A percentile compares a stretch with the other conserved stretches of the same genome.
These are phyloP conservation scores for Passerina amoena DNA, from an alignment of 2,113 vertebrate genomes.

Conservation along the genomic window DNA sequence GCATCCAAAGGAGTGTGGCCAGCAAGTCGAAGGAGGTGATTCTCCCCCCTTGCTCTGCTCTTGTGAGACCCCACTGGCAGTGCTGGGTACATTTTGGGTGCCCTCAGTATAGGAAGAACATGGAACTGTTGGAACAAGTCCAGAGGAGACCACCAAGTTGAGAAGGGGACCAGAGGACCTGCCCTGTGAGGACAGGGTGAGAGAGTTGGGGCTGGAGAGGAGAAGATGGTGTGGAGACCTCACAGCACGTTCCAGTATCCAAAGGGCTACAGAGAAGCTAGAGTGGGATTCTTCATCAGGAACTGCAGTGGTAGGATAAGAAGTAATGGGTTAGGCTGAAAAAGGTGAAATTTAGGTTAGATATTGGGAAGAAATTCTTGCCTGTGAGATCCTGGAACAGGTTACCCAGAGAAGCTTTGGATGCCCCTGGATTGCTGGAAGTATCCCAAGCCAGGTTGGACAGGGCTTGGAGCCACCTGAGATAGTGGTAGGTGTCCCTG, in stretches of 20 bases:
- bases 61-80: not conserved
- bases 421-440: not conserved
- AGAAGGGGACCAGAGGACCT: not conserved
- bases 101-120: rapidly evolving
- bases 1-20: not conserved
- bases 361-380: not conserved
- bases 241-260: not conserved
- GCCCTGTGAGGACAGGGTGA: rapidly evolving
- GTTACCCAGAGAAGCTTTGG: not conserved
- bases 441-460: not conserved
- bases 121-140: not conserved
- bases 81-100: not conserved
- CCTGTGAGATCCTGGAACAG: not conserved
- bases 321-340: not conserved
- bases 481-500: not conserved
- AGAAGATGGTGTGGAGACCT: not conserved
- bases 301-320: not conserved
- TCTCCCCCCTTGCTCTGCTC: not conserved
- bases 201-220: not conserved
- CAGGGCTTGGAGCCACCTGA: rapidly evolving
- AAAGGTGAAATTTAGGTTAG: not conserved
- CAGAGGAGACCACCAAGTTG: not conserved
- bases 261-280: not conserved
- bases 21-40: not conserved
- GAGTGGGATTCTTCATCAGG: not conserved